phyloP scores from a whole-genome alignment of 1,140 invertebrate species.

The Aphelinus atriplicis region DNA sequence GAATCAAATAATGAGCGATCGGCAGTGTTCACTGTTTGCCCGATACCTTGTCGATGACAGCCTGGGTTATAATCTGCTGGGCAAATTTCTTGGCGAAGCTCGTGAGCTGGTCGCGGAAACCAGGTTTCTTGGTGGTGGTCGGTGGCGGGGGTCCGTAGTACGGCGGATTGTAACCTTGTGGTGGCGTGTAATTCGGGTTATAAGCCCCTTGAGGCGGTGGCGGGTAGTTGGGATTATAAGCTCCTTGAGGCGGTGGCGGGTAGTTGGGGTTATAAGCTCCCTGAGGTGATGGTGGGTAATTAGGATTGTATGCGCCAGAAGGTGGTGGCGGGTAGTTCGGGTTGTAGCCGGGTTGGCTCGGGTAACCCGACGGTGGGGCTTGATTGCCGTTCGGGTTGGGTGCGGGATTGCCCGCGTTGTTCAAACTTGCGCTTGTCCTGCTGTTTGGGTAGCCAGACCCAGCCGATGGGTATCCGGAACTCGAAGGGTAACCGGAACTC shows the following conservation, averaged over 20 bases:
- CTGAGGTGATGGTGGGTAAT: slow-evolving; percentile 38
- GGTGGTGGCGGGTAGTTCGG: slow-evolving; percentile 27
- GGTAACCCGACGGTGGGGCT: slow-evolving; percentile 24
- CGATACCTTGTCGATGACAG: slow-evolving; percentile 56
- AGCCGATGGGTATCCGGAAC: slow-evolving; percentile 38
- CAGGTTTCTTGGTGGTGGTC: slow-evolving; percentile 50
- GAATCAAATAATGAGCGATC: no score
- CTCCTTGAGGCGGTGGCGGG: slow-evolving; percentile 32
- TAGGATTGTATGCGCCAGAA: neutral
- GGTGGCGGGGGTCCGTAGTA: slow-evolving; percentile 41
- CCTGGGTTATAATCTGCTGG: slow-evolving; percentile 50
- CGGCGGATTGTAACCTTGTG: slow-evolving; percentile 40
- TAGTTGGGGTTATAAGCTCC: slow-evolving; percentile 13
- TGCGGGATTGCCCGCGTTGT: slow-evolving; percentile 48
- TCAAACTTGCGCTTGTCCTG: slow-evolving; percentile 22
- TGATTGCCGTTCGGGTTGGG: slow-evolving; percentile 37
- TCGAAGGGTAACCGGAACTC: slow-evolving; percentile 39
- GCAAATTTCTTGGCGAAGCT: slow-evolving; percentile 55
- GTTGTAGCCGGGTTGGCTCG: slow-evolving; percentile 1
- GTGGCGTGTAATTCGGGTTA: slow-evolving; percentile 41
- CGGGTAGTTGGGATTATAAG: slow-evolving; percentile 42
- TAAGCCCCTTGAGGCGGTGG: slow-evolving; percentile 35
- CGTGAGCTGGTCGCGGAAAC: slow-evolving; percentile 52
- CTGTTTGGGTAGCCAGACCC: slow-evolving; percentile 35
- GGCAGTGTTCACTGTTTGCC: no score